A percentile compares a stretch with the other conserved stretches of the same genome.
Conservation (phyloP, 1,140 invertebrate species). For the Nebria ingens region DNA sequence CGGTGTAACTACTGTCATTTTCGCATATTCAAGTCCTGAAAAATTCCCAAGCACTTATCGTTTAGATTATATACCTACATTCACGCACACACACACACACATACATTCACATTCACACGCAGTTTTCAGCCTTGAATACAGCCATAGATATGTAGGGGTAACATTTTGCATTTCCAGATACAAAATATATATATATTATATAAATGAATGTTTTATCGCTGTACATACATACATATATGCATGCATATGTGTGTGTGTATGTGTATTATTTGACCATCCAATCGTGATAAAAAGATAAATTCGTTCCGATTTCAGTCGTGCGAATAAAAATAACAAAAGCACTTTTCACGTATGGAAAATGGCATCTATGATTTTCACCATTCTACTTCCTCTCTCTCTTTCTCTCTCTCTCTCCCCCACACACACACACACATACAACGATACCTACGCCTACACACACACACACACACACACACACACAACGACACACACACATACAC, state of each 20-base stretch:
- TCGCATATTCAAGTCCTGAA: no score
- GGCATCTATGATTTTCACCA: background rate
- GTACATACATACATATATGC: background rate
- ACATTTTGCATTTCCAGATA: no score
- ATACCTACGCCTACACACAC: no score
- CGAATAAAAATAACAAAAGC: slow-evolving; percentile 9
- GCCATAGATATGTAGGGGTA: no score
- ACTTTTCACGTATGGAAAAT: slow-evolving; percentile 6
- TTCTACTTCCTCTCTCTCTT: background rate
- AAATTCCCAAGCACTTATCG: background rate
- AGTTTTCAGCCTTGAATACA: no score
- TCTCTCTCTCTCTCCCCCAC: no score
- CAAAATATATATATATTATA: no score
- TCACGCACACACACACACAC: background rate
- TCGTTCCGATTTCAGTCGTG: background rate
- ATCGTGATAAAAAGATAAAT: background rate
- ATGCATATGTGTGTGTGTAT: background rate
- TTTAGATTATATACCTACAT: background rate
- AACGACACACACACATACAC: background rate
- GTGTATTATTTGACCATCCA: background rate
- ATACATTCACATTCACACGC: background rate
- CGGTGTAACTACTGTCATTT: background rate
- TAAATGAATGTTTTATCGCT: no score
- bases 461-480: slow-evolving; percentile 3
- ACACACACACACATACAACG: no score